phyloP scores from a whole-genome alignment of 2,113 vertebrate genomes.

The Perognathus longimembris region DNA sequence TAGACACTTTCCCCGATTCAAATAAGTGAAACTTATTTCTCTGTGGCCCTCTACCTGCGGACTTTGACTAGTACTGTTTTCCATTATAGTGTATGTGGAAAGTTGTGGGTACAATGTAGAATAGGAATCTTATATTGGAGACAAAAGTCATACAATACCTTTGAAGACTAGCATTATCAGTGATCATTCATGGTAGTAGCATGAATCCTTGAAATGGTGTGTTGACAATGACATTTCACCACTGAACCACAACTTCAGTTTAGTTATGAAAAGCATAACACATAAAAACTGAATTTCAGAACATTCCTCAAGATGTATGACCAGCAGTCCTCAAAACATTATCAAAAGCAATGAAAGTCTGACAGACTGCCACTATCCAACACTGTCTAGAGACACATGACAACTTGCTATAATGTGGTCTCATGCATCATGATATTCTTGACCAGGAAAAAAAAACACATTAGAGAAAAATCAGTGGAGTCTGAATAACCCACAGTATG shows the following conservation, averaged over 20 bases:
- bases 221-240: background rate
- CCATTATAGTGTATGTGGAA: background rate
- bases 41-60: background rate
- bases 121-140: background rate
- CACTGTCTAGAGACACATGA: background rate
- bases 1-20: background rate
- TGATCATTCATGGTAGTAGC: background rate
- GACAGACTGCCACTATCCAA: background rate
- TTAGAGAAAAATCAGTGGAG: background rate
- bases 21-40: background rate
- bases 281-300: background rate
- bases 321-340: background rate
- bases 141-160: background rate
- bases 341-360: background rate
- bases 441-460: background rate
- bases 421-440: background rate
- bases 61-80: background rate
- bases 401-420: background rate
- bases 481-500: background rate
- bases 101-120: background rate
- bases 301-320: background rate
- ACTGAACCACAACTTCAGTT: background rate
- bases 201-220: background rate
- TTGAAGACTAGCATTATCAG: background rate
- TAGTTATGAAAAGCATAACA: background rate